Evolutionary conservation across 2,797 vertebrate genomes (phyloP), one percentile per base, ranked within the genome.

Genomic region (Falco cherrug): DNA sequence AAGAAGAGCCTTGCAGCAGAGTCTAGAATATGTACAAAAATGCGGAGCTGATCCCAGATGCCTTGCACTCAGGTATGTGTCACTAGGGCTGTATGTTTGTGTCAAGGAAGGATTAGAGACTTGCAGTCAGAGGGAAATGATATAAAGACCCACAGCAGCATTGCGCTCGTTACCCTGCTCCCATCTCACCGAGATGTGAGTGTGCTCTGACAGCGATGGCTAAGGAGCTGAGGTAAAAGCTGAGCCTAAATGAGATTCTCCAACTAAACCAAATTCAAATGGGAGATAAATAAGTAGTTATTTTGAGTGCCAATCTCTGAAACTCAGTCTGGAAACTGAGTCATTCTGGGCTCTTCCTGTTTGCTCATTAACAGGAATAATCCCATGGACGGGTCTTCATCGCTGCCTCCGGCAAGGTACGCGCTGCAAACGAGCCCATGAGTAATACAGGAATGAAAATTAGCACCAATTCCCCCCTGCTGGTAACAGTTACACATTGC

Each of bases 111-210:
- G 31, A 39, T 54, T 10, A 45, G 24, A 26, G 41, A 33, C 35
- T 21, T 31, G 2, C 13, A 53, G 31, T 13, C 9, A 11, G n/a
- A 28, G 25, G 17, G 14, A 84, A 21, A 11, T 11, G 29, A 3
- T 33, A 5, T 1, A 1, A 35, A 22, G 47, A 29, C 9, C 9
- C 1, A 0, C 14, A 24, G 67, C 31, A 39, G 16, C 2, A 35
- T 11, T 41, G 37, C 64, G 26, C 18, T 51, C 6, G 2, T 73
- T 16, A 10, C 39, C 26, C 29, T 31, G 0, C 35, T 18, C 12
- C 1, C 3, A 5, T 48, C 28, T 41, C 26, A 7, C 33, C 0
- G 0, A 19, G 33, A 8, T 3, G 18, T 11, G 39, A 0, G 13
- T 28, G n/a, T 16, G 53, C 33, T 47, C 33, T 25, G 12, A 9